A percentile compares a stretch with the other conserved stretches of the same genome.
These are phyloP conservation scores for Agrilus cyanescens DNA, from an alignment of 2,888 invertebrate species.

Conservation along the genomic window DNA sequence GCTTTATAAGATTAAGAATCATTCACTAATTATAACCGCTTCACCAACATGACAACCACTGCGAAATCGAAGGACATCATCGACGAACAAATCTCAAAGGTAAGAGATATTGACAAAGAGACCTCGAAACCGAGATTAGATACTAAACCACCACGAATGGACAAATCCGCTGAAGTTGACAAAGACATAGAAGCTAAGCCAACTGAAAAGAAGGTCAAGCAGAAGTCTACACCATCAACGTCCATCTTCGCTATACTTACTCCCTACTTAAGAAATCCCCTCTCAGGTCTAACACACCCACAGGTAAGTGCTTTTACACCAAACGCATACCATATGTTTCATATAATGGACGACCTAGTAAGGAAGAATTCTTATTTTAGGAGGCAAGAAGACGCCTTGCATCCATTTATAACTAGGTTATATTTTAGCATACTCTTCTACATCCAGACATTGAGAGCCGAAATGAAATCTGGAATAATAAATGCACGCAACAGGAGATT, in stretches of 20 bases:
- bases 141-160: too few species aligned
- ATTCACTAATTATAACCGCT: too few species aligned
- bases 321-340: not conserved
- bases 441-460: not conserved
- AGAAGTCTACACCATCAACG: not conserved
- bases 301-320: not conserved
- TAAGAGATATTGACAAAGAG: too few species aligned
- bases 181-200: not conserved
- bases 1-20: too few species aligned
- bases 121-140: too few species aligned
- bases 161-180: not conserved
- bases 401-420: not conserved
- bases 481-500: too few species aligned
- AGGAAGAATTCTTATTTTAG: not conserved
- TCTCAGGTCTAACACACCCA: not conserved
- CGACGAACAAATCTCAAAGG: too few species aligned
- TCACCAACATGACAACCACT: too few species aligned
- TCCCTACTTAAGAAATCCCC: not conserved
- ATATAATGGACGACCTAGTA: not conserved
- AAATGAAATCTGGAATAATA: too few species aligned
- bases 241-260: not conserved
- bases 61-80: too few species aligned
- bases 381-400: not conserved
- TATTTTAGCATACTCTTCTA: not conserved
- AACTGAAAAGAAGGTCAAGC: not conserved